These are phyloP conservation scores for Flexamia atlantica DNA, from an alignment of 2,888 invertebrate species.

Conservation along the genomic window DNA sequence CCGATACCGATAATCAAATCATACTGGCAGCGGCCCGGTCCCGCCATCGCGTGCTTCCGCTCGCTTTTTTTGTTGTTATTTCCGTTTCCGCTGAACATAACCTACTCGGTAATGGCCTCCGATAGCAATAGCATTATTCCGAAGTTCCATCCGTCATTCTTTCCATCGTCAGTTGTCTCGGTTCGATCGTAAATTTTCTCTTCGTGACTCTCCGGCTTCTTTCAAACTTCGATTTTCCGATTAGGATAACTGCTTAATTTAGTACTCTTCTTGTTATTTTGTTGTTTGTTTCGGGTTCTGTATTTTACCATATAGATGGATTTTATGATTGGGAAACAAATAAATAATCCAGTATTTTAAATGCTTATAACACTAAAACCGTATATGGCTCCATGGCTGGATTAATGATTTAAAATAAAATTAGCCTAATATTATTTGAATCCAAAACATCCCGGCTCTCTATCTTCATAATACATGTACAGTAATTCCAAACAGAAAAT, in stretches of 20 bases:
- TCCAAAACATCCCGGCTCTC: too few relatives aligned
- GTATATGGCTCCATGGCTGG: too few relatives aligned
- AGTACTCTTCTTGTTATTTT: neutral
- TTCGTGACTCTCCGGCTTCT: constrained; percentile 28
- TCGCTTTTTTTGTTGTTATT: constrained; percentile 27
- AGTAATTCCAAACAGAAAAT: too few relatives aligned
- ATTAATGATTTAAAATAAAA: too few relatives aligned
- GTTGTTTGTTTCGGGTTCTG: too few relatives aligned
- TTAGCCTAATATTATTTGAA: too few relatives aligned
- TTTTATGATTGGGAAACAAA: too few relatives aligned
- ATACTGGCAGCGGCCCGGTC: constrained; percentile 40
- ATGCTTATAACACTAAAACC: too few relatives aligned
- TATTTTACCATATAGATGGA: too few relatives aligned
- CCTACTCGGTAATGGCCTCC: constrained; percentile 34
- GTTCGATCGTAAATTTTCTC: neutral
- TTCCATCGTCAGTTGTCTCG: constrained; percentile 24
- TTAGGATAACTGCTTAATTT: constrained; percentile 21
- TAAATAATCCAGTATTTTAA: too few relatives aligned
- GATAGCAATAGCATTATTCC: constrained; percentile 42
- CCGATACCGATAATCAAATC: constrained; percentile 54
- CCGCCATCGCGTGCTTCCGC: constrained; percentile 27
- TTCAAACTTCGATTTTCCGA: neutral
- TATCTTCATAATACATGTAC: too few relatives aligned
- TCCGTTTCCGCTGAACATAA: constrained; percentile 46
- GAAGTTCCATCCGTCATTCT: constrained; percentile 36